Evolutionary conservation across 1,140 invertebrate species (phyloP), one percentile per base, ranked within the genome.

Genomic region (Thaumetopoea pityocampa): DNA sequence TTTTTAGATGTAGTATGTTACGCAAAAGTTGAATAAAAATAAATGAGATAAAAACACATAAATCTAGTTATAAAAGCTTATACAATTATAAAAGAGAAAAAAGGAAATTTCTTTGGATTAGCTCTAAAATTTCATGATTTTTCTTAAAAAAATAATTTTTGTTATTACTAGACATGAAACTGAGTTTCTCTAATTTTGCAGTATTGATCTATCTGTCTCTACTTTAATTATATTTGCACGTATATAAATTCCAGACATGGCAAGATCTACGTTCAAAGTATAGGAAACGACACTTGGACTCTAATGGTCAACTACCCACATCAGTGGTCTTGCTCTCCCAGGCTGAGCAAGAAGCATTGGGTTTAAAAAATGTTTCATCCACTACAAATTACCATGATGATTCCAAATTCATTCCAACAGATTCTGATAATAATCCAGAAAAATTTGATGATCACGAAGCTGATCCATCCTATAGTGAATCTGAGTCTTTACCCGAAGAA

Each of bases 241-340:
- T 36, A 40, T 30, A 20, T 29, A 3, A 20, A 24, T 77, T 76
- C 49, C 60, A 82, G 78, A 77, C 76, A 29, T 82, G 76, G 76
- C 76, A 82, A 34, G 78, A 82, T 51, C 45, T 82, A 19, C 47
- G 64, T 3, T 74, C 67, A 9, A 80, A 78, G 48, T 63, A 60
- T n/a, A 76, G 70, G 30, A 82, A 70, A 41, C 54, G 61, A 2
- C 64, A 72, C 26, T 37, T 49, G 11, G 58, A 66, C 43, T 52
- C 48, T 5, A 66, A 70, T 51, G 63, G 66, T 24, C 63, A 70
- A 16, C 8, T 70, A 4, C 62, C 69, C 12, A 37, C 50, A 23
- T 66, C 62, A 29, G 40, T 51, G 10, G 29, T 50, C 3, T 50
- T 52, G 14, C 43, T 82, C 1, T 63, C 71, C 15, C 18, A 49